A percentile compares a stretch with the other conserved stretches of the same genome.
phyloP scores from a whole-genome alignment of 2,113 vertebrate genomes.

The Phrynosoma platyrhinos region DNA sequence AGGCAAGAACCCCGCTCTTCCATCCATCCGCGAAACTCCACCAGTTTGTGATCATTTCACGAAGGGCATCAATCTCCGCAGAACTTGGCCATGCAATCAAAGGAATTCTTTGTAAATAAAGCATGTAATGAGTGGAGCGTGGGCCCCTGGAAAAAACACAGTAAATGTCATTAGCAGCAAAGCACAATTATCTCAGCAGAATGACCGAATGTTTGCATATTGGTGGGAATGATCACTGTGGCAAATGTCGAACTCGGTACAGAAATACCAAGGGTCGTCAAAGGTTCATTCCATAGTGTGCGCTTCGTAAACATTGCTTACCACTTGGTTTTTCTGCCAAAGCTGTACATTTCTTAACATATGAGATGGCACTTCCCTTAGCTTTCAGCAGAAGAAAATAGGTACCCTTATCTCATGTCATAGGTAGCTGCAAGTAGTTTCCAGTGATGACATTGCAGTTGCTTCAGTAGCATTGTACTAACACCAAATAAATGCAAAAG shows the following conservation, averaged over 20 bases:
- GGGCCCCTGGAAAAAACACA: constrained; percentile 18
- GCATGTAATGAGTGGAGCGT: neutral
- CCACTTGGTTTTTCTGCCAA: neutral
- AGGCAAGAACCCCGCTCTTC: neutral
- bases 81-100: constrained; percentile 20
- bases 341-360: neutral
- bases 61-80: accelerated
- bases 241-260: neutral
- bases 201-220: neutral
- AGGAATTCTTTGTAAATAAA: constrained; percentile 48
- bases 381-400: neutral
- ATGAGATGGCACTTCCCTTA: neutral
- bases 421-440: neutral
- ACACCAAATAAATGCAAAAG: neutral
- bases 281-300: constrained; percentile 12
- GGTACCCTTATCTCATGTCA: neutral
- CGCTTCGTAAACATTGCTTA: neutral
- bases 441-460: neutral
- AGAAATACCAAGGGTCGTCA: constrained; percentile 53
- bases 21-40: neutral
- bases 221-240: neutral
- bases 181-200: constrained; percentile 13
- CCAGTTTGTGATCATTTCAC: neutral
- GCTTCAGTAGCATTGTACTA: neutral
- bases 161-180: constrained; percentile 45